A percentile compares a stretch with the other conserved stretches of the same genome.
phyloP scores from a whole-genome alignment of 2,113 vertebrate species.

The Poecile atricapillus region DNA sequence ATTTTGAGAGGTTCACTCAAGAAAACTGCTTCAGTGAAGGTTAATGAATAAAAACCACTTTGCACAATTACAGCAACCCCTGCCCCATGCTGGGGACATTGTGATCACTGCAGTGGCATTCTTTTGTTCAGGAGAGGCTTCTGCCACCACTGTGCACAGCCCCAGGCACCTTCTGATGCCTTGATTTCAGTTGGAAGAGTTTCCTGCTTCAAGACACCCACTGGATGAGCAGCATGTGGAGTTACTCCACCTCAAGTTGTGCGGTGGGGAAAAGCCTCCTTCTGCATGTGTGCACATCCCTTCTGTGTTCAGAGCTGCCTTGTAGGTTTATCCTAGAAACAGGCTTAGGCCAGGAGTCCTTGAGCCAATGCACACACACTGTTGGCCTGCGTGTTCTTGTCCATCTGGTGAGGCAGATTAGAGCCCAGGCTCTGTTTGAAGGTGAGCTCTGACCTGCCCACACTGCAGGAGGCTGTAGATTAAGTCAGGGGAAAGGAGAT shows the following conservation, averaged over 20 bases:
- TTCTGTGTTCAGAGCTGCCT: background rate
- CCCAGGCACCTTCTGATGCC: background rate
- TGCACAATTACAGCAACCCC: background rate
- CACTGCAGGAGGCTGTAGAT: background rate
- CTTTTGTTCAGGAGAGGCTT: background rate
- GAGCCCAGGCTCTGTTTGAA: background rate
- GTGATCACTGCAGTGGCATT: background rate
- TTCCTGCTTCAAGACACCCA: background rate
- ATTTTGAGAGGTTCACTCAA: background rate
- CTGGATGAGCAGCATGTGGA: background rate
- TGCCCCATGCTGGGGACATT: background rate
- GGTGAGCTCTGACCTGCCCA: background rate
- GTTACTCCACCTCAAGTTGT: background rate
- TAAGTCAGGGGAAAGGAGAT: background rate
- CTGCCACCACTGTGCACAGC: background rate
- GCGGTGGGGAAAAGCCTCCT: background rate
- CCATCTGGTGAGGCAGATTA: background rate
- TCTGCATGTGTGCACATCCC: rapidly evolving
- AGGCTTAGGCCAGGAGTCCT: background rate
- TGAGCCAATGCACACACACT: background rate
- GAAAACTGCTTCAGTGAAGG: background rate
- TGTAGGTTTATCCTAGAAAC: background rate
- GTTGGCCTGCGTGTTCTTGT: background rate
- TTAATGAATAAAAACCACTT: slow-evolving; percentile 15
- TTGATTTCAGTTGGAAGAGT: background rate